phyloP scores from a whole-genome alignment of 2,113 vertebrate genomes.

The Ochotona curzoniae region DNA sequence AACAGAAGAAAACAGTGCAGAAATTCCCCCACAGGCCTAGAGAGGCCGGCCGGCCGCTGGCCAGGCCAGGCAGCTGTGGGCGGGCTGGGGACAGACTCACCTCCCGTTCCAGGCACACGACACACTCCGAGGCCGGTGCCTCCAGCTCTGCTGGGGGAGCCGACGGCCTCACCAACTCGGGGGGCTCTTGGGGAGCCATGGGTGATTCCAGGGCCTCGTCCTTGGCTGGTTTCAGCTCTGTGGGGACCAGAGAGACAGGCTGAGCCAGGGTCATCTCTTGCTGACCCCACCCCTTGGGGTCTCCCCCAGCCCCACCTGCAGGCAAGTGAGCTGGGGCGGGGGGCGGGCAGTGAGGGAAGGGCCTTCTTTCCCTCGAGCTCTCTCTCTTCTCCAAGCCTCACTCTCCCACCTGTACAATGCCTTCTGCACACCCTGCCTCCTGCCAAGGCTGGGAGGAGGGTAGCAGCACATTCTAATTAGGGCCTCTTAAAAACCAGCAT shows the following conservation, averaged over 20 bases:
- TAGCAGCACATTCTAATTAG: not conserved
- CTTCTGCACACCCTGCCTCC: not conserved
- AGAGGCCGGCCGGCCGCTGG: not conserved
- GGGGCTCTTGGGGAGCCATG: slow-evolving; percentile 70
- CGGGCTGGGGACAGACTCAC: slow-evolving; percentile 80
- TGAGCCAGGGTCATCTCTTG: slow-evolving; percentile 21
- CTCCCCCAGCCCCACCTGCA: fast-evolving
- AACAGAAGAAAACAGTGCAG: not conserved
- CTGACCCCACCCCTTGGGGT: not conserved
- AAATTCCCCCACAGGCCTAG: not conserved
- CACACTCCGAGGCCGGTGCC: slow-evolving; percentile 89
- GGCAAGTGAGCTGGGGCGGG: not conserved
- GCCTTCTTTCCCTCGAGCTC: not conserved
- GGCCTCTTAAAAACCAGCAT: not conserved
- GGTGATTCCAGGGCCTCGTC: slow-evolving; percentile 72
- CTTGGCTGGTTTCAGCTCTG: slow-evolving; percentile 82
- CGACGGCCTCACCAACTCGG: slow-evolving; percentile 69
- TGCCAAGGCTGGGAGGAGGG: fast-evolving
- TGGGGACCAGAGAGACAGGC: not conserved
- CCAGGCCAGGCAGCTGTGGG: not conserved
- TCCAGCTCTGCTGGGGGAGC: slow-evolving; percentile 84
- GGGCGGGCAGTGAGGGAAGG: no score
- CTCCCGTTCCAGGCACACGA: slow-evolving; percentile 95
- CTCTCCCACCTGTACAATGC: not conserved
- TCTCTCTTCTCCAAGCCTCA: not conserved